Conservation (phyloP, 2,888 invertebrate species). For the Saturnia pavonia region DNA sequence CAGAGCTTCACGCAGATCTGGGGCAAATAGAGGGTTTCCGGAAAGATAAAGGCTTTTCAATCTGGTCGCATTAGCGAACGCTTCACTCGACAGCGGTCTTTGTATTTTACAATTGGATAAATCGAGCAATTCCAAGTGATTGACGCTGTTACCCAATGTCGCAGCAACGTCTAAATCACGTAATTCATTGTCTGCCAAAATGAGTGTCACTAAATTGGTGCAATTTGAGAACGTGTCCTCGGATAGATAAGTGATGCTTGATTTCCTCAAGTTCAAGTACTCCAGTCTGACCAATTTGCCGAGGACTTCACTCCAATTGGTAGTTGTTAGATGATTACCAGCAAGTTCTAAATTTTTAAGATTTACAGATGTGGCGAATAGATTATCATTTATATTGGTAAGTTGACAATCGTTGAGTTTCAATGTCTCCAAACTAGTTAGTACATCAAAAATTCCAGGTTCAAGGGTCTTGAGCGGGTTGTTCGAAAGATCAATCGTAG, state of each 20-base stretch:
- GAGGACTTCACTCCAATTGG: conserved; percentile 84
- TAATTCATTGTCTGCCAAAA: conserved; percentile 85
- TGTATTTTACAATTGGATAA: conserved; percentile 85
- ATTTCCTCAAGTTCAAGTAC: conserved; percentile 83
- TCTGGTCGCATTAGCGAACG: conserved; percentile 85
- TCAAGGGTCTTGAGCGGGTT: conserved; percentile 84
- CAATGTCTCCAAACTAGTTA: conserved; percentile 84
- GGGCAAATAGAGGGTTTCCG: conserved; percentile 85
- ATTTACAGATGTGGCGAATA: conserved; percentile 82
- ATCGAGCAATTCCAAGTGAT: conserved; percentile 84
- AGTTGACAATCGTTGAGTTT: conserved; percentile 85
- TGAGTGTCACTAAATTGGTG: conserved; percentile 83
- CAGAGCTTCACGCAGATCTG: conserved; percentile 85
- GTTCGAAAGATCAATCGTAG: conserved; percentile 85
- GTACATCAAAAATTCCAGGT: conserved; percentile 82
- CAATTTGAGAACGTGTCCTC: conserved; percentile 85
- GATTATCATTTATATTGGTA: conserved; percentile 77
- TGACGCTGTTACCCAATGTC: conserved; percentile 84
- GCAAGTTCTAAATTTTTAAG: conserved; percentile 84
- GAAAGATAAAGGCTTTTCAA: conserved; percentile 84
- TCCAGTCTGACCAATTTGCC: conserved; percentile 83
- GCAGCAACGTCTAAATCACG: conserved; percentile 84
- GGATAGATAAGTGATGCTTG: conserved; percentile 82
- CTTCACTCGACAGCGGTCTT: conserved; percentile 85
- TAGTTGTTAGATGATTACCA: conserved; percentile 79